Evolutionary conservation across 2,797 vertebrate genomes (phyloP).

Genomic region (Microhierax caerulescens): DNA sequence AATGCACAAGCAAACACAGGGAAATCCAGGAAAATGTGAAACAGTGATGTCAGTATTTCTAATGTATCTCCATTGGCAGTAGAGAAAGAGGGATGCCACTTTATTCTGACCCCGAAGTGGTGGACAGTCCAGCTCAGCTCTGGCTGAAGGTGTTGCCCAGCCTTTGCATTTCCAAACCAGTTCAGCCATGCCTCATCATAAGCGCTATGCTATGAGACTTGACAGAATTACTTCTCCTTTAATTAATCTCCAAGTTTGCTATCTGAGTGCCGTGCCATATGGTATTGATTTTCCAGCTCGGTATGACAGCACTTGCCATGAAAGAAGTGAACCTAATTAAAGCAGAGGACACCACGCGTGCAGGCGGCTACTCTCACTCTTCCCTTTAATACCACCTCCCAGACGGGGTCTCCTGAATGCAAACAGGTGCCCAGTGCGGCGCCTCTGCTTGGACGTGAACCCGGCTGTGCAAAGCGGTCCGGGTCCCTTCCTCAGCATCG

Average conservation of each 20-base stretch:
- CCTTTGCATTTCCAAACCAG: background rate
- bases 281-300: conserved; percentile 65
- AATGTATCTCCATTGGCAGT: rapidly evolving
- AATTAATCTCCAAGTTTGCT: conserved; percentile 70
- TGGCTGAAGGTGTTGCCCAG: background rate
- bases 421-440: background rate
- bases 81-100: background rate
- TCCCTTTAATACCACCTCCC: background rate
- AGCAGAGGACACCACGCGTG: background rate
- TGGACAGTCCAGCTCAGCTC: background rate
- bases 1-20: background rate
- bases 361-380: conserved; percentile 35
- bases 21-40: background rate
- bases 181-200: conserved; percentile 57
- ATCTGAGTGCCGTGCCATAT: conserved; percentile 62
- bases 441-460: background rate
- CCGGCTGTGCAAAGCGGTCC: background rate
- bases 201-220: background rate
- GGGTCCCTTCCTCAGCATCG: background rate
- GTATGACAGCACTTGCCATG: conserved; percentile 45
- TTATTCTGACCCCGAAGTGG: background rate
- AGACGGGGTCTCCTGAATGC: background rate
- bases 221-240: conserved; percentile 65
- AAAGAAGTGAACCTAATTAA: conserved; percentile 61
- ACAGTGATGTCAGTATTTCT: background rate